phyloP scores from a whole-genome alignment of 2,113 vertebrate species.

The Gila orcuttii region DNA sequence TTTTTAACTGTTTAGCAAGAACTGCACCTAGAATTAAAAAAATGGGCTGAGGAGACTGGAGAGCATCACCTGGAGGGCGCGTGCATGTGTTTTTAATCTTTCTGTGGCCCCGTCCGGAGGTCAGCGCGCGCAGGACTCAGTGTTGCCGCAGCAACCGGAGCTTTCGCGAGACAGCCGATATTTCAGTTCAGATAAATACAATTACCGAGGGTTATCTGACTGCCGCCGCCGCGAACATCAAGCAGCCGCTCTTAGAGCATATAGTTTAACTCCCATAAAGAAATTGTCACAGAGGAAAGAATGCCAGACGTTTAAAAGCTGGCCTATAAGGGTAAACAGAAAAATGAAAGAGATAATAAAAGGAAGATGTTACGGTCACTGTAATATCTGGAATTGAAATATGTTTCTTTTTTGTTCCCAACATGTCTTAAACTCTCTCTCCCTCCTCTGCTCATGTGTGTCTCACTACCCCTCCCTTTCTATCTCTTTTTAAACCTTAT shows the following conservation, averaged over 20 bases:
- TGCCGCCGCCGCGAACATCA: neutral
- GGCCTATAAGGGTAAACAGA: neutral
- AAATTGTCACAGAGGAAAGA: conserved; percentile 33
- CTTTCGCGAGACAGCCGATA: conserved; percentile 20
- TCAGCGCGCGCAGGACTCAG: conserved; percentile 29
- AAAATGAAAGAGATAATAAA: conserved; percentile 17
- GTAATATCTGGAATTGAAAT: conserved; percentile 22
- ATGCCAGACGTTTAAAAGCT: conserved; percentile 25
- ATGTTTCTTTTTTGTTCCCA: neutral
- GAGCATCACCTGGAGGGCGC: conserved; percentile 15
- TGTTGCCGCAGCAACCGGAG: conserved; percentile 40
- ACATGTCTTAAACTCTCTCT: neutral
- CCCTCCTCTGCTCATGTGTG: neutral
- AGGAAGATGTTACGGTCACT: neutral
- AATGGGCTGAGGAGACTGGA: neutral
- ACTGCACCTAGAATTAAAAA: neutral
- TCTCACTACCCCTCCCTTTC: neutral
- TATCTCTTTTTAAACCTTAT: neutral
- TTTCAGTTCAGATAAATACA: conserved; percentile 51
- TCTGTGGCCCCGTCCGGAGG: conserved; percentile 32
- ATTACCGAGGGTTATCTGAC: conserved; percentile 43
- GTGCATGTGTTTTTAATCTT: conserved; percentile 11
- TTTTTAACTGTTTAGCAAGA: neutral
- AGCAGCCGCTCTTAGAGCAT: conserved; percentile 29
- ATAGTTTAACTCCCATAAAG: conserved; percentile 44